Evolutionary conservation across 64 coral and sea anemone species (phyloP).

Genomic region (Porites australiensis): DNA sequence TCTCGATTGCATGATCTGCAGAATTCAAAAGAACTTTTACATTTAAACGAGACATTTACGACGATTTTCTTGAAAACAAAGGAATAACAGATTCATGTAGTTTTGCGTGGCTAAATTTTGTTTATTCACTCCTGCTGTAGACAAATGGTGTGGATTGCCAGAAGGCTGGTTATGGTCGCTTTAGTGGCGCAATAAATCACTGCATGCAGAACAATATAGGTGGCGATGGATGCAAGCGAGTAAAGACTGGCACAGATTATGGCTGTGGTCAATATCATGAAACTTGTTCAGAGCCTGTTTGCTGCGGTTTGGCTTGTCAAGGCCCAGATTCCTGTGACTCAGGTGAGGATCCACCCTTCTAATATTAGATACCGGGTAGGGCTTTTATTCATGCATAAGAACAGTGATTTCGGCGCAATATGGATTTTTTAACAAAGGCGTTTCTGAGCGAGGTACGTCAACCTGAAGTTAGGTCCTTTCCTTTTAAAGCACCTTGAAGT

Average conservation of each 20-base stretch:
- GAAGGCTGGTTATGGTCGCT: conserved; percentile 71
- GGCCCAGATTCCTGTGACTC: conserved; percentile 89
- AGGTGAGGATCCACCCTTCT: conserved; percentile 27
- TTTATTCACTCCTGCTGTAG: neutral
- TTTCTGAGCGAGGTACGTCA: no score
- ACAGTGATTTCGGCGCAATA: no score
- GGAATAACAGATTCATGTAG: no score
- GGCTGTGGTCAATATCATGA: conserved; percentile 82
- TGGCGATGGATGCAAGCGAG: conserved; percentile 77
- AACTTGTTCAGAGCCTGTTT: conserved; percentile 83
- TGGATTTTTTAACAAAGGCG: no score
- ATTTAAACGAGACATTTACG: no score
- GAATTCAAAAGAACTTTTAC: no score
- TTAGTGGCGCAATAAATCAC: conserved; percentile 92
- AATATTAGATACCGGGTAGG: no score
- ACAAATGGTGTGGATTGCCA: conserved; percentile 88
- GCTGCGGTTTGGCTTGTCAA: conserved; percentile 69
- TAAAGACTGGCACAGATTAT: conserved; percentile 66
- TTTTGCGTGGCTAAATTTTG: neutral
- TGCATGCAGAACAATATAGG: conserved; percentile 76
- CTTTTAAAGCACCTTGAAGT: no score
- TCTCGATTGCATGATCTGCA: no score
- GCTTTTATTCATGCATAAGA: no score
- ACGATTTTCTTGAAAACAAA: no score
- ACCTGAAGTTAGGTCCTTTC: no score